Evolutionary conservation across 2,797 vertebrate genomes (phyloP).

Genomic region (Dromococcyx pavoninus): DNA sequence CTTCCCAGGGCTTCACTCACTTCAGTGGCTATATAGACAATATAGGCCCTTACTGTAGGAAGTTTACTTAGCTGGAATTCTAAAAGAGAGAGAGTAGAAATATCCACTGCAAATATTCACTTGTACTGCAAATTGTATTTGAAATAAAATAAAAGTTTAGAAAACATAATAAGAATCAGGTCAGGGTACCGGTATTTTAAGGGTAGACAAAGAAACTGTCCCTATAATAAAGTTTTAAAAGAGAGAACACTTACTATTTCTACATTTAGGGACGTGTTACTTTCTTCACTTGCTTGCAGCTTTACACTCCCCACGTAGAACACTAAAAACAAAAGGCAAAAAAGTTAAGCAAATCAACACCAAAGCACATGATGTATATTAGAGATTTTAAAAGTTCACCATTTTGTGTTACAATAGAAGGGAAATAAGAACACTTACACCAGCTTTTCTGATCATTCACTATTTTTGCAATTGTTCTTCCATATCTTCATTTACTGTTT

Average conservation of each 20-base stretch:
- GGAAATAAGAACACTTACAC: neutral
- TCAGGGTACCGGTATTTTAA: neutral
- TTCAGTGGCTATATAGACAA: neutral
- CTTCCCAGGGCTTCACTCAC: neutral
- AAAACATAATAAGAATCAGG: neutral
- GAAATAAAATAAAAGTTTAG: neutral
- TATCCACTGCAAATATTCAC: neutral
- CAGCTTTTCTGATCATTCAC: neutral
- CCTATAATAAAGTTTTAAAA: neutral
- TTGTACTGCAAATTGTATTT: neutral
- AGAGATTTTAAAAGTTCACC: neutral
- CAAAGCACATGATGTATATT: neutral
- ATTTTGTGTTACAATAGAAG: neutral
- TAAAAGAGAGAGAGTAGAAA: neutral
- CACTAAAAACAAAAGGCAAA: conserved; percentile 67
- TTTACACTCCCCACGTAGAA: conserved; percentile 74
- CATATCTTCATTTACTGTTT: neutral
- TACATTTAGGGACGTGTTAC: conserved; percentile 51
- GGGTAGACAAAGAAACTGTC: neutral
- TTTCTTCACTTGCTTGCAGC: conserved; percentile 64
- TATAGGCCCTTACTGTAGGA: neutral
- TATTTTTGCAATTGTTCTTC: neutral
- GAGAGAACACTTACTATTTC: conserved; percentile 69
- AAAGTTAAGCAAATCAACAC: neutral
- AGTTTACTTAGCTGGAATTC: neutral